Percentiles rank a stretch among this genome's conserved stretches.
Conservation (phyloP, 1,140 invertebrate species). For the Theocolax elegans region DNA sequence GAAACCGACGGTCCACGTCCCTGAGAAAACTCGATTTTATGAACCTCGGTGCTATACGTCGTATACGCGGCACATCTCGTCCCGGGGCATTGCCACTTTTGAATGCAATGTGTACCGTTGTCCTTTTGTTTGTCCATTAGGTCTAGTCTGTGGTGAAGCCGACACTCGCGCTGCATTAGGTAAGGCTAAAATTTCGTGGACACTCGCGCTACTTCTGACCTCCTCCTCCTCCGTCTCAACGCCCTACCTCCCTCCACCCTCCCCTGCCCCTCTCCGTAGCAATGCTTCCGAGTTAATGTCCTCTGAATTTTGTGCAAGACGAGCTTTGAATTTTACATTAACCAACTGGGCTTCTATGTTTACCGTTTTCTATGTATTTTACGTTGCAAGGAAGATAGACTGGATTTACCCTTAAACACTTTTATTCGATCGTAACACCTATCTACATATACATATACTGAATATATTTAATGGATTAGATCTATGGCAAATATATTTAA, state of each 20-base stretch:
- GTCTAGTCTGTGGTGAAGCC: neutral
- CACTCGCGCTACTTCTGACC: no score
- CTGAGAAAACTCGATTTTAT: slow-evolving; percentile 33
- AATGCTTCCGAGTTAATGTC: no score
- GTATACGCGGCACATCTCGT: neutral
- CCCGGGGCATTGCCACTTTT: slow-evolving; percentile 11
- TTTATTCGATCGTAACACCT: neutral
- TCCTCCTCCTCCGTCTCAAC: no score
- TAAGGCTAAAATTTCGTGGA: slow-evolving; percentile 9
- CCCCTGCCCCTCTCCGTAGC: no score
- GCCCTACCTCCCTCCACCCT: no score
- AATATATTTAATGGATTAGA: no score
- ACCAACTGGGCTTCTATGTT: no score
- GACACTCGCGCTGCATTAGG: slow-evolving; percentile 15
- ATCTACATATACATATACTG: no score
- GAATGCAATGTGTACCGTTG: slow-evolving; percentile 26
- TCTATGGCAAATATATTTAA: no score
- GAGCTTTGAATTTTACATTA: slow-evolving; percentile 34
- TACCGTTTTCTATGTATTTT: neutral
- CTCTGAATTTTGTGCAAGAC: neutral
- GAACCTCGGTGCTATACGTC: neutral
- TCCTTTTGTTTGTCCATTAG: slow-evolving; percentile 40
- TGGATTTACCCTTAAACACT: neutral
- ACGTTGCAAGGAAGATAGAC: slow-evolving; percentile 5
- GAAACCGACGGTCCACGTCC: neutral